Percentiles rank a stretch among this genome's conserved stretches.
Evolutionary conservation across 2,113 vertebrate genomes (phyloP).

Genomic region (Cheilinus undulatus): DNA sequence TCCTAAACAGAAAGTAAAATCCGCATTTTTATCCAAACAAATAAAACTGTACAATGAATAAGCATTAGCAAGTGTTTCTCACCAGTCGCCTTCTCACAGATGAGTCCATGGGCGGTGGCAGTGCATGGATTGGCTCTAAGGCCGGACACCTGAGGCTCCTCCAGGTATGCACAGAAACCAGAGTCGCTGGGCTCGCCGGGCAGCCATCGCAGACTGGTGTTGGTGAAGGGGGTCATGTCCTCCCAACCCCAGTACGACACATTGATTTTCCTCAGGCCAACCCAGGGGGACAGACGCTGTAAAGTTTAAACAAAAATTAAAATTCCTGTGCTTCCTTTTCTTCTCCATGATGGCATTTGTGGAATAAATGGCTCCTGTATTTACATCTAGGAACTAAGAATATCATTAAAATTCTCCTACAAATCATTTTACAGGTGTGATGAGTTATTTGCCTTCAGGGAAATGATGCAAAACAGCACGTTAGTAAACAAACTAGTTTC

Average conservation of each 20-base stretch:
- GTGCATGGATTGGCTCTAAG: constrained; percentile 86
- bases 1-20: constrained; percentile 76
- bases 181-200: constrained; percentile 92
- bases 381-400: constrained; percentile 47
- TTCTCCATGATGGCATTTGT: constrained; percentile 16
- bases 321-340: constrained; percentile 4
- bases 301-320: constrained; percentile 25
- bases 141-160: constrained; percentile 85
- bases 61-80: constrained; percentile 22
- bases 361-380: constrained; percentile 8
- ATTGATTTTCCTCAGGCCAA: constrained; percentile 97
- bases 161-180: constrained; percentile 95
- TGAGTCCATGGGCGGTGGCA: constrained; percentile 90
- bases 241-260: constrained; percentile 99
- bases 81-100: constrained; percentile 94
- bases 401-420: constrained; percentile 48
- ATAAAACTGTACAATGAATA: neutral
- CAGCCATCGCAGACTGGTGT: constrained; percentile 92
- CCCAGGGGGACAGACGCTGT: constrained; percentile 92
- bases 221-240: constrained; percentile 95
- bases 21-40: neutral
- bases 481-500: constrained; percentile 34
- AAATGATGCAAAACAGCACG: constrained; percentile 49
- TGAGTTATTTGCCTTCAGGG: constrained; percentile 63
- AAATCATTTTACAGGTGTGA: constrained; percentile 71